Conservation (phyloP, 2,113 vertebrate species). For the Takifugu bimaculatus region DNA sequence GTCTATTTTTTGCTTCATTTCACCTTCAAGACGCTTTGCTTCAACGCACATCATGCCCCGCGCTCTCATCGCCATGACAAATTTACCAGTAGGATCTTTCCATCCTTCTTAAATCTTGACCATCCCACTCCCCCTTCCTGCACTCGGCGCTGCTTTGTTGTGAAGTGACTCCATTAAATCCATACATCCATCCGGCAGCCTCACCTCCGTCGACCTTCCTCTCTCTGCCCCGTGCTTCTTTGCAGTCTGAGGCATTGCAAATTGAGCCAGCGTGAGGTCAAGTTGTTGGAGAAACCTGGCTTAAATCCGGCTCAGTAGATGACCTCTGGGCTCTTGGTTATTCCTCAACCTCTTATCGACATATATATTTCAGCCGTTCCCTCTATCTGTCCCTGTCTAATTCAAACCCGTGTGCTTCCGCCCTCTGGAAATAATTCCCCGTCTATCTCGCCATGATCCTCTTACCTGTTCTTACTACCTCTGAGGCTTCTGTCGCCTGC, state of each 20-base stretch:
- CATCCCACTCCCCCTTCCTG: constrained; percentile 12
- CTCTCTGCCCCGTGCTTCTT: constrained; percentile 22
- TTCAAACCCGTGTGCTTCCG: constrained; percentile 19
- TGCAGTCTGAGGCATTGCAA: constrained; percentile 46
- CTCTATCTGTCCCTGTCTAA: constrained; percentile 25
- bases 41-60: constrained; percentile 34
- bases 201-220: constrained; percentile 49
- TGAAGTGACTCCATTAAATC: constrained; percentile 21
- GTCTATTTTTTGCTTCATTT: constrained; percentile 41
- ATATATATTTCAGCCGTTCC: constrained; percentile 30
- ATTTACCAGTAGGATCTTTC: constrained; percentile 26
- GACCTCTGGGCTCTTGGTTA: constrained; percentile 40
- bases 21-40: constrained; percentile 25
- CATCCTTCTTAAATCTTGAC: constrained; percentile 24
- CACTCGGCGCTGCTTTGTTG: no score
- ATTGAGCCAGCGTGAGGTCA: constrained; percentile 46
- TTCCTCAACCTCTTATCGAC: constrained; percentile 39
- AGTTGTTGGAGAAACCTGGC: constrained; percentile 33
- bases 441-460: constrained; percentile 17
- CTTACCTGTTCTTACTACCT: constrained; percentile 4
- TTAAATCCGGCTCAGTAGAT: constrained; percentile 37
- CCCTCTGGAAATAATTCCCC: constrained; percentile 34
- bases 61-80: constrained; percentile 30
- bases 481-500: constrained; percentile 15
- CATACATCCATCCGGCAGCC: constrained; percentile 25